phyloP scores from a whole-genome alignment of 2,888 invertebrate genomes.

The Noctua comes region DNA sequence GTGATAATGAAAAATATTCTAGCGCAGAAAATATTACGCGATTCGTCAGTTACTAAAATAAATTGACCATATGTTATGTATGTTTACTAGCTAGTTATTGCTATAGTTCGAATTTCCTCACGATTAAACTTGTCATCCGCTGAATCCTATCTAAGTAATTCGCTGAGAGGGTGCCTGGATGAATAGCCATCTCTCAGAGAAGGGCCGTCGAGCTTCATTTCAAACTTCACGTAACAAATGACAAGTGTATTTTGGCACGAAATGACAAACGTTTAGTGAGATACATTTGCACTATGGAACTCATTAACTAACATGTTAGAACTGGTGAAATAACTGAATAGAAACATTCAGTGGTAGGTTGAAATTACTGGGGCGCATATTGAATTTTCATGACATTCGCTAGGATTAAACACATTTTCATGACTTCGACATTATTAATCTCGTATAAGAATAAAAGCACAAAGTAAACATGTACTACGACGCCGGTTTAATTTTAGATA shows the following conservation, averaged over 20 bases:
- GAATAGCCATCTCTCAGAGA: slow-evolving; percentile 55
- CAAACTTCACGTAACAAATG: slow-evolving; percentile 57
- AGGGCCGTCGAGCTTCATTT: slow-evolving; percentile 60
- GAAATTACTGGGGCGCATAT: slow-evolving; percentile 21
- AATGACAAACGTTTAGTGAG: slow-evolving; percentile 52
- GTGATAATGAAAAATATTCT: background rate
- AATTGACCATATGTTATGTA: background rate
- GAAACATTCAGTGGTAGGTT: slow-evolving; percentile 5
- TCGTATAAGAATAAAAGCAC: slow-evolving; percentile 6
- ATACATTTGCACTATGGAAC: slow-evolving; percentile 33
- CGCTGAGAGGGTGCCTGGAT: slow-evolving; percentile 64
- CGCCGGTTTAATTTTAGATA: slow-evolving; percentile 19
- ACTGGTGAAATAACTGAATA: slow-evolving; percentile 34
- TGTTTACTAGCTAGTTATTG: slow-evolving; percentile 17
- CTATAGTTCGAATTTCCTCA: slow-evolving; percentile 33
- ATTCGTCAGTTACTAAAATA: background rate
- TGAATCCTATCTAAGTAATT: slow-evolving; percentile 60
- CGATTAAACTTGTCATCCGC: slow-evolving; percentile 46
- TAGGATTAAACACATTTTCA: background rate
- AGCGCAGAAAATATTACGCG: background rate
- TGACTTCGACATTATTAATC: background rate
- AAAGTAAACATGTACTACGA: background rate
- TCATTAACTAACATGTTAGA: slow-evolving; percentile 47
- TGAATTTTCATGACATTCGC: slow-evolving; percentile 26
- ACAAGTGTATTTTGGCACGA: slow-evolving; percentile 49